These are phyloP conservation scores for Oncorhynchus keta DNA, from an alignment of 2,113 vertebrate species.

Conservation along the genomic window DNA sequence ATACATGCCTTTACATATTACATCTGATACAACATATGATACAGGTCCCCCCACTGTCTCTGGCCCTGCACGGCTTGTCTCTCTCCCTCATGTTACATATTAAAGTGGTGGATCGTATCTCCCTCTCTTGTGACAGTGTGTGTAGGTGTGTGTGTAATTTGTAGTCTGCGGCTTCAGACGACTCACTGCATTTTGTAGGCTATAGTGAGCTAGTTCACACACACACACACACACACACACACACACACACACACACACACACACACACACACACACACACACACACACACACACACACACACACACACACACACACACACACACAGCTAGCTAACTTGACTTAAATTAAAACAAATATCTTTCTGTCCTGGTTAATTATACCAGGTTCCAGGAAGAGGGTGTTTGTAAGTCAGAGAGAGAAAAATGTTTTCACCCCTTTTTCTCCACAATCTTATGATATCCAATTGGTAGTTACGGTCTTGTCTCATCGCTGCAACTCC, in stretches of 20 bases:
- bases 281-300: not conserved
- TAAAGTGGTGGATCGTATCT: not conserved
- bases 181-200: not conserved
- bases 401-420: not conserved
- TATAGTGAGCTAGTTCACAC: not conserved
- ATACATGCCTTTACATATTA: too few relatives aligned
- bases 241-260: slow-evolving; percentile 3
- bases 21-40: too few relatives aligned
- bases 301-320: not conserved
- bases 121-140: not conserved
- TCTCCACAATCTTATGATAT: too few relatives aligned
- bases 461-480: too few relatives aligned
- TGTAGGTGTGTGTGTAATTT: not conserved
- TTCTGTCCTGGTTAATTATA: slow-evolving; percentile 41
- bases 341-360: slow-evolving; percentile 37
- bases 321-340: slow-evolving; percentile 28
- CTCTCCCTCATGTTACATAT: slow-evolving; percentile 14
- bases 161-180: too few relatives aligned
- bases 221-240: not conserved
- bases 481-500: too few relatives aligned
- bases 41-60: too few relatives aligned
- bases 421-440: not conserved
- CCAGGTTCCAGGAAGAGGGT: slow-evolving; percentile 21
- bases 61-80: not conserved
- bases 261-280: too few relatives aligned